These are phyloP conservation scores for Pasiphila rectangulata DNA, from an alignment of 2,888 invertebrate genomes.

Conservation along the genomic window DNA sequence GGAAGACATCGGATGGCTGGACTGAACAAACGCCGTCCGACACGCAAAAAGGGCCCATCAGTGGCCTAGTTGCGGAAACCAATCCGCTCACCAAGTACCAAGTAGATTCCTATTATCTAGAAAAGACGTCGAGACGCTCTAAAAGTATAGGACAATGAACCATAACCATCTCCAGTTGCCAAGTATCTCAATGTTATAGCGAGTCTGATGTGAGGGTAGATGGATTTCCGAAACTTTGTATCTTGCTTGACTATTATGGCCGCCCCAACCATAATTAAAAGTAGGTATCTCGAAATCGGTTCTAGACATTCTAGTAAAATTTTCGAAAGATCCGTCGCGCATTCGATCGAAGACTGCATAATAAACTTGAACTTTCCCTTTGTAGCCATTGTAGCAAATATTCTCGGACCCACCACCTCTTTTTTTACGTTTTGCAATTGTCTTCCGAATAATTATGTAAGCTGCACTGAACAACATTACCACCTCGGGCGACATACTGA, in stretches of 20 bases:
- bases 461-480: too few relatives aligned
- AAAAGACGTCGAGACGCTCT: constrained; percentile 20
- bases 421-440: constrained; percentile 26
- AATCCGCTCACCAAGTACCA: too few relatives aligned
- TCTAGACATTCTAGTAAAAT: constrained; percentile 25
- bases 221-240: constrained; percentile 22
- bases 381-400: constrained; percentile 24
- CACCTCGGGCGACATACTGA: constrained; percentile 10
- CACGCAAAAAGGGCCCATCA: too few relatives aligned
- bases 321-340: constrained; percentile 28
- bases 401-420: constrained; percentile 24
- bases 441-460: too few relatives aligned
- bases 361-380: constrained; percentile 20
- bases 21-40: too few relatives aligned
- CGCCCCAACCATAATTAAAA: constrained; percentile 23
- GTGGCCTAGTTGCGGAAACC: too few relatives aligned
- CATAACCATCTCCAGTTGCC: constrained; percentile 28
- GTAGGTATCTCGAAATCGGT: constrained; percentile 24
- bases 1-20: too few relatives aligned
- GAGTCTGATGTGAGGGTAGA: constrained; percentile 17
- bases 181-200: too few relatives aligned
- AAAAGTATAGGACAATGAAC: constrained; percentile 33
- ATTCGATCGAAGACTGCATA: constrained; percentile 26
- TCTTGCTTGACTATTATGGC: constrained; percentile 26
- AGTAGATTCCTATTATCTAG: too few relatives aligned